Evolutionary conservation across 2,888 invertebrate species (phyloP), one percentile per base, ranked within the genome.

Genomic region (Platerodrilus igneus): DNA sequence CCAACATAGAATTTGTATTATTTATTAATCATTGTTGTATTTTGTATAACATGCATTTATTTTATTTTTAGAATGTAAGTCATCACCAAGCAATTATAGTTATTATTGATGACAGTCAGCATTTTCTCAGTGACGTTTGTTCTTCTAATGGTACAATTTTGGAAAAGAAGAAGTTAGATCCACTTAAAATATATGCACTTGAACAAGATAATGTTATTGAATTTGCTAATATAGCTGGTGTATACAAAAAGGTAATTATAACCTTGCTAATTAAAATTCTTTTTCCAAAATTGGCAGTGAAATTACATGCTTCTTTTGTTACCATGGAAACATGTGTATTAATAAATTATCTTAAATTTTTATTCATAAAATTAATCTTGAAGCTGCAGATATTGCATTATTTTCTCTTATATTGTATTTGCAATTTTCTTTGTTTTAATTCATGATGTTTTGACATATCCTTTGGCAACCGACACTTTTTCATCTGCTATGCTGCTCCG

Each of bases 111-210:
- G 55, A 59, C 19, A 48, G 49, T 16, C 47, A 52, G 27, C 63
- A 63, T 40, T 66, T 55, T 37, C 41, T 67, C 17, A 61, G 60
- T 41, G 67, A 67, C 50, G 50, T 63, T 16, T 56, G 59, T 27
- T 66, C 66, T 17, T 60, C 59, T n/a, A 67, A 67, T 55, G 64
- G 66, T 7, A 65, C 64, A 11, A 51, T 46, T 36, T 19, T 63
- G 11, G 37, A 57, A 30, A 50, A 48, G 20, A 38, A 34, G 3
- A 56, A 55, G 45, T 37, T 65, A 20, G 35, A 39, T n/a, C 60
- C 65, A 3, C 53, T 58, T 4, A 45, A 53, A 27, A 48, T 64
- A n/a, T 60, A 63, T 41, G 40, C 56, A 30, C 29, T 66, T 15
- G 38, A 52, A 23, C 41, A 58, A 46, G 50, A 52, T 13, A 33